Evolutionary conservation across 2,888 invertebrate genomes (phyloP).

Genomic region (Galeopsomyia nigrocyanea): DNA sequence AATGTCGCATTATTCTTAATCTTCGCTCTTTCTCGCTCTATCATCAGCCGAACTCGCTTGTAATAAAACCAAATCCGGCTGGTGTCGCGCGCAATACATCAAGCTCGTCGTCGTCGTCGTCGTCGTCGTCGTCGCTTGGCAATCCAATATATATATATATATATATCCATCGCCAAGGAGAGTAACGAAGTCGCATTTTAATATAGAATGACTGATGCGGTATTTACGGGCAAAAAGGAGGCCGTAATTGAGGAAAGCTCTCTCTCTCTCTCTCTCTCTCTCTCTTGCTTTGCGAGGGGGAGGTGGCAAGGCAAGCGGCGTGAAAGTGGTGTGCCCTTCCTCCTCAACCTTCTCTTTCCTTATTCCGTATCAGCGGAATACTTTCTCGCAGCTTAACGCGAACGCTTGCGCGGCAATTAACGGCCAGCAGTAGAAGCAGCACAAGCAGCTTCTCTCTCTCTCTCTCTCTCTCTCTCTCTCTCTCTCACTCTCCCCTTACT

Average conservation of each 20-base stretch:
- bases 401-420: slow-evolving; percentile 60
- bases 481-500: slow-evolving; percentile 46
- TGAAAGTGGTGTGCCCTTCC: slow-evolving; percentile 37
- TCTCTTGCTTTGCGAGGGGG: slow-evolving; percentile 2
- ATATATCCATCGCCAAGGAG: neutral
- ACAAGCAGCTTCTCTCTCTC: slow-evolving; percentile 45
- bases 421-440: slow-evolving; percentile 45
- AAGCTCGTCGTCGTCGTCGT: neutral
- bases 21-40: slow-evolving; percentile 9
- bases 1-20: neutral
- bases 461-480: slow-evolving; percentile 17
- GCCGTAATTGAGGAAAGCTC: slow-evolving; percentile 43
- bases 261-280: neutral
- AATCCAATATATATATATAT: slow-evolving; percentile 15
- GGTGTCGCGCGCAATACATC: slow-evolving; percentile 19
- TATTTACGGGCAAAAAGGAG: slow-evolving; percentile 35
- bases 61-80: slow-evolving; percentile 24
- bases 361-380: slow-evolving; percentile 54
- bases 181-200: slow-evolving; percentile 36
- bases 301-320: slow-evolving; percentile 36
- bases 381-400: slow-evolving; percentile 60
- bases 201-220: slow-evolving; percentile 48
- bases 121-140: neutral
- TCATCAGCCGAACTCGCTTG: slow-evolving; percentile 9
- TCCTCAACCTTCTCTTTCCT: slow-evolving; percentile 31